phyloP scores from a whole-genome alignment of 2,797 vertebrate genomes.

The Spondyliosoma cantharus region DNA sequence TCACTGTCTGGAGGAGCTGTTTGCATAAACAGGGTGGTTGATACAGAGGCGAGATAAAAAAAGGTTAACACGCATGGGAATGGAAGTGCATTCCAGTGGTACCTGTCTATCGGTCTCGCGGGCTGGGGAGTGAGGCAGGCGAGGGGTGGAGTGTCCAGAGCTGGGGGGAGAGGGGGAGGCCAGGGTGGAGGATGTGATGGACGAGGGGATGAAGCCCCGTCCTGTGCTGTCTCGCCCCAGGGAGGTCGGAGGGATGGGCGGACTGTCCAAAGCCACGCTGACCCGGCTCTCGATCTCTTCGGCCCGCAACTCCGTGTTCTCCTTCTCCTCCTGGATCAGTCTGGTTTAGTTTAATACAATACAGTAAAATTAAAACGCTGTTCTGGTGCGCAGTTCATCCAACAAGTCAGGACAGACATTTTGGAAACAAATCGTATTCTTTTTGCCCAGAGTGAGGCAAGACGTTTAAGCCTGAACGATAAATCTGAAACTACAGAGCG shows the following conservation, averaged over 20 bases:
- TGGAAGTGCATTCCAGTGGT: constrained; percentile 2
- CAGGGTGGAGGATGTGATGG: constrained; percentile 90
- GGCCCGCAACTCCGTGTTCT: constrained; percentile 90
- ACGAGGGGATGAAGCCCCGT: constrained; percentile 87
- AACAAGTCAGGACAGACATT: neutral
- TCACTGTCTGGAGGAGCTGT: constrained; percentile 58
- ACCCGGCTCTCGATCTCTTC: constrained; percentile 92
- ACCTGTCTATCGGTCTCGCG: constrained; percentile 88
- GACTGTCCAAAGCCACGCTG: constrained; percentile 85
- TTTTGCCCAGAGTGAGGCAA: neutral
- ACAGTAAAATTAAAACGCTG: neutral
- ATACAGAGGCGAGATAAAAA: constrained; percentile 10
- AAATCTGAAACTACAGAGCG: neutral
- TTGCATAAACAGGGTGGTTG: constrained; percentile 51
- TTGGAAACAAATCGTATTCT: neutral
- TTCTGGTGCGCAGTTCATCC: neutral
- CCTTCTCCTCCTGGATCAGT: constrained; percentile 93
- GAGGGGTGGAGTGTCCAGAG: constrained; percentile 91
- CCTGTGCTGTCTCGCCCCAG: constrained; percentile 84
- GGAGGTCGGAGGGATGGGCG: constrained; percentile 82
- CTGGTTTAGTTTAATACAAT: constrained; percentile 65
- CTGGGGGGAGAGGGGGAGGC: constrained; percentile 92
- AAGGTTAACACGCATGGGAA: constrained; percentile 15
- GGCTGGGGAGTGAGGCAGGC: constrained; percentile 89
- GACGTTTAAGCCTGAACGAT: neutral